Conservation (phyloP, 2,888 invertebrate genomes). For the Sminthurides aquaticus region DNA sequence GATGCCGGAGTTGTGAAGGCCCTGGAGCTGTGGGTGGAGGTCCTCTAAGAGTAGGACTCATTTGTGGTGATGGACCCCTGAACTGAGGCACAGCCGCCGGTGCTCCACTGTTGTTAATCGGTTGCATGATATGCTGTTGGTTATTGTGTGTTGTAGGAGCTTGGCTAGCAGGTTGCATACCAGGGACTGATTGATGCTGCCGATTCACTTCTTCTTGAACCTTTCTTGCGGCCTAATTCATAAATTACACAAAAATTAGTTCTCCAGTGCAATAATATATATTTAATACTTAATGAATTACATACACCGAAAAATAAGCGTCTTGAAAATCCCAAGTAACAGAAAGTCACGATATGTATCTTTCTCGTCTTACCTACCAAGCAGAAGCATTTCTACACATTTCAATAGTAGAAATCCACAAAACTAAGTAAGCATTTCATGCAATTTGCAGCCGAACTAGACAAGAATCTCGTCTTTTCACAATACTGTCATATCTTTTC, state of each 20-base stretch:
- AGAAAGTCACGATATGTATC: too few species aligned
- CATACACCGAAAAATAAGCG: too few species aligned
- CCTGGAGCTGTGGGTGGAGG: conserved; percentile 24
- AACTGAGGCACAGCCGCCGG: conserved; percentile 40
- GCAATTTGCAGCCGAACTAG: too few species aligned
- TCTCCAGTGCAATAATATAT: too few species aligned
- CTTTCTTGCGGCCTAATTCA: conserved; percentile 46
- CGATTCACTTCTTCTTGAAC: conserved; percentile 87
- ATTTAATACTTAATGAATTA: too few species aligned
- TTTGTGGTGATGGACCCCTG: conserved; percentile 37
- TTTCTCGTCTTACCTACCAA: too few species aligned
- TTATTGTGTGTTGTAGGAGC: conserved; percentile 45
- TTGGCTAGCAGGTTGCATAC: conserved; percentile 53
- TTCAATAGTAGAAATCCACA: too few species aligned
- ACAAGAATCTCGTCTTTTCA: neutral
- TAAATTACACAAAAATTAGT: too few species aligned
- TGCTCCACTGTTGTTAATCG: conserved; percentile 41
- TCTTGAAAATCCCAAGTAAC: too few species aligned
- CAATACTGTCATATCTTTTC: too few species aligned
- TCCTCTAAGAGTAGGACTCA: conserved; percentile 37
- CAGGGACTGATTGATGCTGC: conserved; percentile 66
- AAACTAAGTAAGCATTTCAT: too few species aligned
- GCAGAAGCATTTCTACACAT: too few species aligned
- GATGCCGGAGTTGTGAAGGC: conserved; percentile 31
- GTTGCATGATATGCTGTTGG: conserved; percentile 55